A percentile compares a stretch with the other conserved stretches of the same genome.
phyloP scores from a whole-genome alignment of 2,797 vertebrate genomes.

The Iguana delicatissima region DNA sequence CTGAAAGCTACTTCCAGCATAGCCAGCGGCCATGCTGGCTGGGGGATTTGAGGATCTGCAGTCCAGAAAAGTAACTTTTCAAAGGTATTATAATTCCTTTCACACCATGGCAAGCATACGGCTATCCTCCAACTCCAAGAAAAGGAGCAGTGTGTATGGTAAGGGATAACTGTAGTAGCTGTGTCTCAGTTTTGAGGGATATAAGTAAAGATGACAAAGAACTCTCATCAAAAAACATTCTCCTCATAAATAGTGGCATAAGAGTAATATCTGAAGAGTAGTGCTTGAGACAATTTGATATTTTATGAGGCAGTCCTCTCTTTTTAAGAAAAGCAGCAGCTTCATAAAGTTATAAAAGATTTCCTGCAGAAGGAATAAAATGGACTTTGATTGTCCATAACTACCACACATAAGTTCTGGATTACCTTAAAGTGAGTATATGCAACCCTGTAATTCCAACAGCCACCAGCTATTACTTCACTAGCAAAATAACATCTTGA shows the following conservation, averaged over 20 bases:
- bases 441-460: not conserved
- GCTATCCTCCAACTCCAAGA: not conserved
- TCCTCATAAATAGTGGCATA: not conserved
- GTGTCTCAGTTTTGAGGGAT: too few relatives aligned
- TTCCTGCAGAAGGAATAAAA: not conserved
- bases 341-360: not conserved
- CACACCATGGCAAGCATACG: not conserved
- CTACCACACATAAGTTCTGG: not conserved
- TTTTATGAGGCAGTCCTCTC: not conserved
- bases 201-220: not conserved
- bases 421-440: not conserved
- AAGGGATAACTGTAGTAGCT: not conserved
- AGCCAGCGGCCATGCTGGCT: not conserved
- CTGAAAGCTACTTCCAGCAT: not conserved
- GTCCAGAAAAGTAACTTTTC: too few relatives aligned
- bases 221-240: not conserved
- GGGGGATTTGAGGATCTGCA: not conserved
- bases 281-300: not conserved
- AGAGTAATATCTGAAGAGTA: not conserved
- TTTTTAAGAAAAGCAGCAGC: not conserved
- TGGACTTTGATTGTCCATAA: not conserved
- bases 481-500: not conserved
- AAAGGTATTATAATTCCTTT: too few relatives aligned
- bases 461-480: too few relatives aligned
- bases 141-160: not conserved